Evolutionary conservation across 2,113 vertebrate genomes (phyloP).

Genomic region (Podiceps cristatus): DNA sequence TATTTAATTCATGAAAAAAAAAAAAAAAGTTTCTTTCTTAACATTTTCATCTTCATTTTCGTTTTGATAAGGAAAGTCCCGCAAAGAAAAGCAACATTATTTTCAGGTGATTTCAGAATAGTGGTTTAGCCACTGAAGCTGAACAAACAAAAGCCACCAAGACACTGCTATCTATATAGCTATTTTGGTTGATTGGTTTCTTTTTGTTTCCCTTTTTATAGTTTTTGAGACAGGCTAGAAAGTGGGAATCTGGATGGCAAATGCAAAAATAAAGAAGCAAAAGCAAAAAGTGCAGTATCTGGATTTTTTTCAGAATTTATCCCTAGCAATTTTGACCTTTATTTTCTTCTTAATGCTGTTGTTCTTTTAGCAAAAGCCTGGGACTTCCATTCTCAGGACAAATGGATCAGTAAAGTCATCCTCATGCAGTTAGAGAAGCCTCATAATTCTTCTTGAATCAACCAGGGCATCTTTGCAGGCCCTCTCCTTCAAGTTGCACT

Average conservation of each 20-base stretch:
- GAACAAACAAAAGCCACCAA: neutral
- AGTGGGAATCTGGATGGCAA: neutral
- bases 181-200: neutral
- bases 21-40: neutral
- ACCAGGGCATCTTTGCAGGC: neutral
- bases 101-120: neutral
- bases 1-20: neutral
- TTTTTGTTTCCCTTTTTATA: neutral
- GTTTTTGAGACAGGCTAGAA: neutral
- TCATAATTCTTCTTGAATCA: neutral
- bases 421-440: neutral
- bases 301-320: neutral
- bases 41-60: neutral
- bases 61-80: neutral
- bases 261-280: neutral
- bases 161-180: neutral
- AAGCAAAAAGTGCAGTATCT: neutral
- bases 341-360: neutral
- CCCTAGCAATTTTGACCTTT: neutral
- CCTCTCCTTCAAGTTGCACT: accelerated
- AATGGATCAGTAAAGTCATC: neutral
- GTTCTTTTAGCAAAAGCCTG: neutral
- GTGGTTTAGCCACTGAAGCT: neutral
- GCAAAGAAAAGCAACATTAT: neutral
- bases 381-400: neutral